A percentile compares a stretch with the other conserved stretches of the same genome.
Conservation (phyloP, 2,113 vertebrate species). For the Aix galericulata region DNA sequence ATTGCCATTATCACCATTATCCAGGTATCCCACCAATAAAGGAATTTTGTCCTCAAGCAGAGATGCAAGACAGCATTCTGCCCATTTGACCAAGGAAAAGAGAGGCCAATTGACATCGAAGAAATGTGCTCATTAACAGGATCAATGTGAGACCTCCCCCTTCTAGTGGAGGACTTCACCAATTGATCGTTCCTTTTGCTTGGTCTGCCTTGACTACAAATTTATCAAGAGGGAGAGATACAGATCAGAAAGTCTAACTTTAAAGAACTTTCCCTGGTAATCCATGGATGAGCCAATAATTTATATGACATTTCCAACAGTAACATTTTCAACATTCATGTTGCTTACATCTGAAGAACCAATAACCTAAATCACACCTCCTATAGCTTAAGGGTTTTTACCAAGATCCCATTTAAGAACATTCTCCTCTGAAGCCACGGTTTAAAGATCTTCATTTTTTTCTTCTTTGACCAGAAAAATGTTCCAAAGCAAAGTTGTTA, state of each 20-base stretch:
- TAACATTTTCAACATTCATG: background rate
- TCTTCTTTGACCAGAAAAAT: background rate
- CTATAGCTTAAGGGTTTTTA: background rate
- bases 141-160: background rate
- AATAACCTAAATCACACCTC: background rate
- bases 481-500: slow-evolving; percentile 2
- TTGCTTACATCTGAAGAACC: background rate
- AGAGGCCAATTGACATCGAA: background rate
- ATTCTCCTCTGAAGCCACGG: background rate
- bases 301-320: background rate
- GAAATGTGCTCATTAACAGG: background rate
- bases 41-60: background rate
- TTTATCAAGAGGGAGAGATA: background rate
- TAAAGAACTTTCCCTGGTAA: background rate
- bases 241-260: background rate
- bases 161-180: background rate
- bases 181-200: background rate
- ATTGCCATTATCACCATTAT: background rate
- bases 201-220: background rate
- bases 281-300: background rate
- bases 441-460: background rate
- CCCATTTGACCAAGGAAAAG: background rate
- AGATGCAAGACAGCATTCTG: background rate
- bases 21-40: background rate
- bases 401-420: background rate